Conservation (phyloP, 2,113 vertebrate species). For the Noctilio leporinus region DNA sequence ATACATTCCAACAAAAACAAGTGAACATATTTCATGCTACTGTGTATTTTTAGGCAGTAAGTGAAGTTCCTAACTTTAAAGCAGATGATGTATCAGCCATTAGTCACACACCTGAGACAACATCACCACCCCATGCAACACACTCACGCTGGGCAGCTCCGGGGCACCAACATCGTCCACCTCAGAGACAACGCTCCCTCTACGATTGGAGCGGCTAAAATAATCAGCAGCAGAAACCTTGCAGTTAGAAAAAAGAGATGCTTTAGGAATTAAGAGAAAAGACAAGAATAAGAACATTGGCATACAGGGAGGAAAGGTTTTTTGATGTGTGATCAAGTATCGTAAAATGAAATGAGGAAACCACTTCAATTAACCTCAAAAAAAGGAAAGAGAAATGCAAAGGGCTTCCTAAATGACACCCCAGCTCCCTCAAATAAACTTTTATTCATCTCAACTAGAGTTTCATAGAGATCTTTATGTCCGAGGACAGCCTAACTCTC, state of each 20-base stretch:
- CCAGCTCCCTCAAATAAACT: neutral
- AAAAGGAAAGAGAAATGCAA: neutral
- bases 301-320: neutral
- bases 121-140: slow-evolving; percentile 42
- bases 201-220: slow-evolving; percentile 92
- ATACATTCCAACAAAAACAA: slow-evolving; percentile 21
- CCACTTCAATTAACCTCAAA: neutral
- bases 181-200: slow-evolving; percentile 93
- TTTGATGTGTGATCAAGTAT: neutral
- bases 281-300: neutral
- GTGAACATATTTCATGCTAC: neutral
- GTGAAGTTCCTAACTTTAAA: neutral
- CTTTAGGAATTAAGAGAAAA: slow-evolving; percentile 76
- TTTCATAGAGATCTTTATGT: neutral
- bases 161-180: slow-evolving; percentile 87
- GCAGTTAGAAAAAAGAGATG: slow-evolving; percentile 86
- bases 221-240: slow-evolving; percentile 94
- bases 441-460: neutral
- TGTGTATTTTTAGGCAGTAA: neutral
- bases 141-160: slow-evolving; percentile 90
- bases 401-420: neutral
- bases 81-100: neutral
- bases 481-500: neutral
- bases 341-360: neutral
- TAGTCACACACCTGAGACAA: slow-evolving; percentile 13